phyloP scores from a whole-genome alignment of 2,797 vertebrate species.

The Astyanax mexicanus region DNA sequence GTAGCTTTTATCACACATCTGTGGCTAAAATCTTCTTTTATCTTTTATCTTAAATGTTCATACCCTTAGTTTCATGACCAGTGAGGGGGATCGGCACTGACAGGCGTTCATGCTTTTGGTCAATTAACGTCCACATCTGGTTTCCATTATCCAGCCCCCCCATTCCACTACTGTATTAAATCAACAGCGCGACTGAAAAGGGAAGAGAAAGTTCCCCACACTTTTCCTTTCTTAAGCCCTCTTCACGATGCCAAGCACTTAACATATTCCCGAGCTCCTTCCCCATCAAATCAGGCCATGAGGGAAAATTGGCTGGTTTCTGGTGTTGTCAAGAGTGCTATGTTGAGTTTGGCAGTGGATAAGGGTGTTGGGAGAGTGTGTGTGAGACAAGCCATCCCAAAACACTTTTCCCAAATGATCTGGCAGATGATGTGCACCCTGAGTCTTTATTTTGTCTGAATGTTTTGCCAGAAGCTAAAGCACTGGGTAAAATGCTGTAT shows the following conservation, averaged over 20 bases:
- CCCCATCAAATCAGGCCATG: neutral
- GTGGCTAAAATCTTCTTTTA: neutral
- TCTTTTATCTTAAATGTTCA: slow-evolving; percentile 32
- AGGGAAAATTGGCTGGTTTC: slow-evolving; percentile 18
- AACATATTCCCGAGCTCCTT: slow-evolving; percentile 38
- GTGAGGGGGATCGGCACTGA: slow-evolving; percentile 27
- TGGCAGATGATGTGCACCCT: slow-evolving; percentile 17
- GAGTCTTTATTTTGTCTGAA: slow-evolving; percentile 1
- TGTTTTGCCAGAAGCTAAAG: slow-evolving; percentile 25
- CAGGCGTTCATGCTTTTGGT: slow-evolving; percentile 35
- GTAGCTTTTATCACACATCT: neutral
- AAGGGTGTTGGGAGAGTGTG: slow-evolving; percentile 3
- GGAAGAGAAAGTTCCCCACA: slow-evolving; percentile 36
- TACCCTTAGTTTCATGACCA: slow-evolving; percentile 13
- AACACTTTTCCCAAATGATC: slow-evolving; percentile 39
- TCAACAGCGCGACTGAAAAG: neutral
- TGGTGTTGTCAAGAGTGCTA: slow-evolving; percentile 27
- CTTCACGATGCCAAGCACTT: slow-evolving; percentile 28
- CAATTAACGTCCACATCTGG: slow-evolving; percentile 70
- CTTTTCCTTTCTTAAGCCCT: slow-evolving; percentile 19
- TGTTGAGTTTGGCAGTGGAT: slow-evolving; percentile 36
- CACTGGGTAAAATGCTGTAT: neutral
- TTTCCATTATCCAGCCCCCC: slow-evolving; percentile 60
- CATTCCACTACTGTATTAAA: slow-evolving; percentile 41
- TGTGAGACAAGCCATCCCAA: slow-evolving; percentile 20